Evolutionary conservation across 1,140 invertebrate species (phyloP), one percentile per base, ranked within the genome.

Genomic region (Metopolophium dirhodum): DNA sequence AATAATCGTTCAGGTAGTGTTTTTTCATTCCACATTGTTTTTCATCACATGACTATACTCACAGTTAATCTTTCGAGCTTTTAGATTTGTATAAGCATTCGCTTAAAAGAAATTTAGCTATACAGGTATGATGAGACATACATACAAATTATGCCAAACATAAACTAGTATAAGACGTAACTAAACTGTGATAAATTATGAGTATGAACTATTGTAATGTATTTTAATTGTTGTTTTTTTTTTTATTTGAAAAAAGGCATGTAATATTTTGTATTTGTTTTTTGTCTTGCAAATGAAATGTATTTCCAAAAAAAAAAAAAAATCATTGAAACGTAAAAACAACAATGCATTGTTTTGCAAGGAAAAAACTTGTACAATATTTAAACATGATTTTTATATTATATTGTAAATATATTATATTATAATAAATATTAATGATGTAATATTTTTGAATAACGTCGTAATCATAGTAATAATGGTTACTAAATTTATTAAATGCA

Each of bases 111-210:
- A 93, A 93, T 93, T 85, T 93, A 93, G 91, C 37, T 54, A 93
- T 93, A 93, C 91, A 85, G 77, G 91, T 93, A 93, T 93, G 91
- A 93, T 83, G 49, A 85, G 49, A 85, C 91, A 85, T 93, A 93
- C 91, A 86, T 51, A 93, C 47, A 54, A 85, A 86, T 93, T 93
- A 93, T 93, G 91, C 91, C 91, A 93, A 93, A 93, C 91, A 41
- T 82, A 83, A 93, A 93, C 91, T 93, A 93, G 91, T 93, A 51
- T 93, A 93, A 93, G 91, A 93, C 49, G 91, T 93, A 93, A 93
- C 91, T 86, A 93, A 92, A 93, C 91, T 93, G 91, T 93, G 91
- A 93, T 93, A 93, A 93, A 93, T 93, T 93, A 86, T 93, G 91
- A 93, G 91, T 93, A 93, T 93, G 82, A 51, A 83, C 91, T 92